Evolutionary conservation across 2,113 vertebrate genomes (phyloP), one percentile per base, ranked within the genome.

Genomic region (Hypomesus transpacificus): DNA sequence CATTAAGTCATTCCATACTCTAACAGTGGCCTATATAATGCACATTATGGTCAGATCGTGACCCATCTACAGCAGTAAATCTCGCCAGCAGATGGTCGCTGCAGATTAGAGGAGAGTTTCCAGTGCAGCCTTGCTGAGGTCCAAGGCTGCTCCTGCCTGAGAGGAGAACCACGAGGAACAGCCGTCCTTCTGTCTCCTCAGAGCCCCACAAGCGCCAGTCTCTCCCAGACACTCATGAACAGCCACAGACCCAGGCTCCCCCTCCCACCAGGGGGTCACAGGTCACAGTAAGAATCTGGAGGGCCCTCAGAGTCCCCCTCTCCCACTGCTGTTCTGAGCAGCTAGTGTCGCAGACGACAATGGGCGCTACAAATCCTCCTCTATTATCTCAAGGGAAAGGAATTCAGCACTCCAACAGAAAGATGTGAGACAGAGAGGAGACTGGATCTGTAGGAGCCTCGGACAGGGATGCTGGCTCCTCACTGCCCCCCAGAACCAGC

Each of bases 381-480:
- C 70, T 73, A 81, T 90, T 88, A 88, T 86, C 86, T 90, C 88
- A 90, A 80, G 80, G 80, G 78, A 89, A 90, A 89, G 86, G 89
- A 92, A 92, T 92, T 86, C 84, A 76, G 75, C 77, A 64, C 76
- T 80, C 66, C 77, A 82, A 80, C 76, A 73, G 53, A 75, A 83
- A 79, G 82, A 86, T 66, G 82, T 54, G 74, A 71, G 74, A 66
- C 66, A 70, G 84, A 87, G 81, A 89, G 88, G 85, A 81, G 80
- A 87, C 81, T 81, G 80, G 68, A 80, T 74, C 87, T 83, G 78
- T 75, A 78, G 84, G 85, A 84, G 83, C 85, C 85, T 77, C 79
- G 83, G 72, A 88, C 84, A 88, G 86, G 84, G 82, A 76, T n/a
- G 14, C 11, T 54, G 73, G 60, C 68, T 69, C 71, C 56, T 46